Evolutionary conservation across 2,888 invertebrate species (phyloP), one percentile per base, ranked within the genome.

Genomic region (Tipula vernalis): DNA sequence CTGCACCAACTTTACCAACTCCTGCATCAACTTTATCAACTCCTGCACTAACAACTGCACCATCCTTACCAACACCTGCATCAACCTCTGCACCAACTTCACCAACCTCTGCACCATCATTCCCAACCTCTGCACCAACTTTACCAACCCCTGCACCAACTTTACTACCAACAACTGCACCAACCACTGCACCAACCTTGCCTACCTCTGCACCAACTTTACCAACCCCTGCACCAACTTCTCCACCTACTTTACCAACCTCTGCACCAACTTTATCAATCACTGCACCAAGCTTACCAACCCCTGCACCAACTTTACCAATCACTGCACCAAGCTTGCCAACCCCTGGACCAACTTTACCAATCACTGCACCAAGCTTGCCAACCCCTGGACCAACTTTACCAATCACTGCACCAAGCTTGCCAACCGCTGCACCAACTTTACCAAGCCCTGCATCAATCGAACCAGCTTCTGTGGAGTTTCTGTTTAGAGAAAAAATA

Each of bases 331-430:
- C 39, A 6, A 6, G 2, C 3, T 39, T 2, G 2, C 1, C 5
- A 6, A 6, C 39, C 5, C 83, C 28, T 13, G 28, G 89, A 87
- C 89, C 91, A 86, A 90, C 91, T 2, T 28, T 28, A 2, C 28
- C 28, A 28, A 0, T 2, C 5, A 3, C 83, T 12, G 12, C 36
- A 13, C 36, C 83, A 83, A 13, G 36, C 36, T 6, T 6, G 3
- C 5, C 6, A 5, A 57, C 51, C 15, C 15, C 51, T 13, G 3
- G 13, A 47, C 5, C 51, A 15, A 15, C 51, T 5, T 15, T 15
- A 12, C 0, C 47, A 2, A 12, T n/a, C 47, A 3, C 12, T 13
- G 4, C 28, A 28, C 28, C 28, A 28, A 28, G 1, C 28, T n/a
- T 28, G 28, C 28, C 28, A 28, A 0, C 13, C 4, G 3, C 5